Conservation (phyloP, 2,113 vertebrate species). For the Gracilinanus agilis region DNA sequence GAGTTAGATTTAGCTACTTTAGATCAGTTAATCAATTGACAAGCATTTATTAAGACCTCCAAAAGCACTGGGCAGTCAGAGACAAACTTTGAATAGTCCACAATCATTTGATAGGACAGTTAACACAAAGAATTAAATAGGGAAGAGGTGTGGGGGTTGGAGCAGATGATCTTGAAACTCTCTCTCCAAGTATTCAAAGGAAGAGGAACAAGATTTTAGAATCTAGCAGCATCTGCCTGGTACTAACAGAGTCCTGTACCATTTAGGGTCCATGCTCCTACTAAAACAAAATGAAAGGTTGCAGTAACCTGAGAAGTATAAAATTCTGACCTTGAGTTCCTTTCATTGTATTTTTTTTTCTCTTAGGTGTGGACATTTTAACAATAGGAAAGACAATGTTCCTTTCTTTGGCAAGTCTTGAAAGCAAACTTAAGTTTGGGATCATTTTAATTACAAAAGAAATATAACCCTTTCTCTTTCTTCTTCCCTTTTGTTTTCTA, state of each 20-base stretch:
- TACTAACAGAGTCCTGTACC: neutral
- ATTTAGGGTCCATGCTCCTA: neutral
- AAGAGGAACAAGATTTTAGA: neutral
- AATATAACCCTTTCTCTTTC: slow-evolving; percentile 69
- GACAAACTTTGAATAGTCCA: neutral
- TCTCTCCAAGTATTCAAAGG: neutral
- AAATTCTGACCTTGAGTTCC: slow-evolving; percentile 47
- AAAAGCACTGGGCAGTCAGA: neutral
- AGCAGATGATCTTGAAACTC: neutral
- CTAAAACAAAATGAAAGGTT: slow-evolving; percentile 28
- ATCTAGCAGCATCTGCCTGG: neutral
- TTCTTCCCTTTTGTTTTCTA: slow-evolving; percentile 62
- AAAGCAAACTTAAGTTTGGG: slow-evolving; percentile 68
- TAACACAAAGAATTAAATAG: neutral
- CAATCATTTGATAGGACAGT: slow-evolving; percentile 14
- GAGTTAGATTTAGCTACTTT: slow-evolving; percentile 11
- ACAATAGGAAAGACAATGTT: neutral
- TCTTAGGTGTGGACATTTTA: neutral
- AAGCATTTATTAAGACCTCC: neutral
- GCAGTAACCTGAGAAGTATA: slow-evolving; percentile 39
- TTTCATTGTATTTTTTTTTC: slow-evolving; percentile 57
- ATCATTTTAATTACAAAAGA: slow-evolving; percentile 72
- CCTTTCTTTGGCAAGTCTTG: slow-evolving; percentile 64
- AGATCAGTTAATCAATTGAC: neutral
- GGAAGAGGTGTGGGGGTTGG: slow-evolving; percentile 12